Evolutionary conservation across 2,888 invertebrate genomes (phyloP).

Genomic region (Drosophila subsilvestris): DNA sequence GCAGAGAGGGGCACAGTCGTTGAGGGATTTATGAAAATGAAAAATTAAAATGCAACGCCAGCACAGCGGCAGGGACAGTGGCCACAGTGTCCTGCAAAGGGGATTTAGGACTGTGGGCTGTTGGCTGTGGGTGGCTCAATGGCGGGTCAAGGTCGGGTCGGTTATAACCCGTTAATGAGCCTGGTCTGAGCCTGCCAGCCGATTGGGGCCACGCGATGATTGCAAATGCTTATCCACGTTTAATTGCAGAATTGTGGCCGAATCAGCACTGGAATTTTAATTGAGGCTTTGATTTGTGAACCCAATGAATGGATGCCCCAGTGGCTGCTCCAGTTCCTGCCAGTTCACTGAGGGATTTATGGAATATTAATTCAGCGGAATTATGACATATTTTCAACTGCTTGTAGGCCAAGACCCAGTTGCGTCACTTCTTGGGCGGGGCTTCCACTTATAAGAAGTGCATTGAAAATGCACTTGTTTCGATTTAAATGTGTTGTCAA

Average conservation of each 20-base stretch:
- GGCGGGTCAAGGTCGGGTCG: conserved; percentile 31
- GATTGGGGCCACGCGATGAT: neutral
- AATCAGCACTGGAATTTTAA: neutral
- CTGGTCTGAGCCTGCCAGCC: neutral
- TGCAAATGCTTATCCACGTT: conserved; percentile 2
- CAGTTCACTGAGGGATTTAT: neutral
- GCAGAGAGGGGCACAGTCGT: neutral
- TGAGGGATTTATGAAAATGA: conserved; percentile 18
- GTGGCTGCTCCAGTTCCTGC: neutral
- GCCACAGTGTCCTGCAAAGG: neutral
- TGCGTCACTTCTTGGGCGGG: too few relatives aligned
- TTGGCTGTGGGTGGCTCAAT: neutral
- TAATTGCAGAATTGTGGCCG: conserved; percentile 13
- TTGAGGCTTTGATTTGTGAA: too few relatives aligned
- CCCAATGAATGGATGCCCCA: neutral
- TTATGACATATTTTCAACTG: neutral
- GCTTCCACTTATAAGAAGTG: too few relatives aligned
- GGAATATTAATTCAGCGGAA: too few relatives aligned
- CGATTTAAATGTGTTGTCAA: too few relatives aligned
- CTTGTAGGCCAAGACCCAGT: neutral
- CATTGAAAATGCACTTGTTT: neutral
- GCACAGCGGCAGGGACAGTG: neutral
- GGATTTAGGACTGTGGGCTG: neutral
- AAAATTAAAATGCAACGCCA: conserved; percentile 30
- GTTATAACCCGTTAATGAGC: conserved; percentile 22